Evolutionary conservation across 2,888 invertebrate genomes (phyloP).

Genomic region (Trichacis sp.): DNA sequence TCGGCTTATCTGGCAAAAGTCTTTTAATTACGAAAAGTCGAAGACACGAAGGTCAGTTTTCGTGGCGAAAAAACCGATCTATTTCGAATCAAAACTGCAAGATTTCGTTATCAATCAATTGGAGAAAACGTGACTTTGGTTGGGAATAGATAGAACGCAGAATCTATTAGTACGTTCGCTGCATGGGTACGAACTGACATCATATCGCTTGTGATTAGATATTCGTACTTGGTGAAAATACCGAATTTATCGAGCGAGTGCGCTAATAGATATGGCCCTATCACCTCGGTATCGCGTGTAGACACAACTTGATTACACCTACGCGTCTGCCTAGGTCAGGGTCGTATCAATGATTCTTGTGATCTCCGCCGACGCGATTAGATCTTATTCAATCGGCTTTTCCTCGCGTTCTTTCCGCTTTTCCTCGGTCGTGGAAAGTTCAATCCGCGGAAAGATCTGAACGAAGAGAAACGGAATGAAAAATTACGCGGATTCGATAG

Average conservation of each 20-base stretch:
- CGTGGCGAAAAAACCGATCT: not conserved
- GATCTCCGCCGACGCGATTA: slow-evolving; percentile 7
- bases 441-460: too few species aligned
- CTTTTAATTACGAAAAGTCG: not conserved
- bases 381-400: too few species aligned
- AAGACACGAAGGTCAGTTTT: slow-evolving; percentile 2
- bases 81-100: not conserved
- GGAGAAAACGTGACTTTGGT: not conserved
- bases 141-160: not conserved
- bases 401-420: too few species aligned
- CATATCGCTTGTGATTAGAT: slow-evolving; percentile 51
- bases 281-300: slow-evolving; percentile 55
- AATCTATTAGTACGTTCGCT: slow-evolving; percentile 7
- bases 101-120: not conserved
- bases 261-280: slow-evolving; percentile 57
- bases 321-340: slow-evolving; percentile 62
- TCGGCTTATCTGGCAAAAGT: slow-evolving; percentile 1
- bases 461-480: too few species aligned
- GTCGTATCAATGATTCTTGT: slow-evolving; percentile 44
- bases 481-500: too few species aligned
- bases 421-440: too few species aligned
- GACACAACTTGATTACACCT: slow-evolving; percentile 61
- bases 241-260: slow-evolving; percentile 56
- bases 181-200: slow-evolving; percentile 22
- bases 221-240: slow-evolving; percentile 42